phyloP scores from a whole-genome alignment of 2,113 vertebrate species.

The Synodontis membranacea region DNA sequence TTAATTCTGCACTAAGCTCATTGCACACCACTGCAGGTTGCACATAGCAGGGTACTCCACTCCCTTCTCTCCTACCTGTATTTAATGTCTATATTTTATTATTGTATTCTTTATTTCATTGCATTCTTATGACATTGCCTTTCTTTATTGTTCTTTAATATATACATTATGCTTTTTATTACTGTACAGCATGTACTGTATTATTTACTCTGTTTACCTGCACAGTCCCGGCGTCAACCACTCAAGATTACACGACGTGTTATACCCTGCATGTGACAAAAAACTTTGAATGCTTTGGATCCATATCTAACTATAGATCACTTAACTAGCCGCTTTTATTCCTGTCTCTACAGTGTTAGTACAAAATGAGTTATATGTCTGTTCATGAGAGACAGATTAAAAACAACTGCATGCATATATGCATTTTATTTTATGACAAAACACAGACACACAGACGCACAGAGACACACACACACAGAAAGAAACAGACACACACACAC shows the following conservation, averaged over 20 bases:
- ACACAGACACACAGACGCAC: too few species aligned
- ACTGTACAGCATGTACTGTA: too few species aligned
- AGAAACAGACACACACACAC: background rate
- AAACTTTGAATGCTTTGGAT: background rate
- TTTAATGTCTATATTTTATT: background rate
- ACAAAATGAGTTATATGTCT: background rate
- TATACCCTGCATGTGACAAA: background rate
- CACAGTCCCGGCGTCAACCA: background rate
- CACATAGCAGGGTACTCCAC: background rate
- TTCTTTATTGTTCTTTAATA: background rate
- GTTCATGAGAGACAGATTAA: background rate
- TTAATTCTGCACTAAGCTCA: background rate
- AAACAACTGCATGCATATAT: background rate
- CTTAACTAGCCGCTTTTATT: background rate
- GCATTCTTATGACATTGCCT: background rate
- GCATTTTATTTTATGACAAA: background rate
- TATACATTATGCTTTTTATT: background rate
- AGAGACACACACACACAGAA: background rate
- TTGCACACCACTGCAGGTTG: background rate
- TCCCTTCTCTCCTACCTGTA: background rate
- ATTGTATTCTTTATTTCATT: background rate
- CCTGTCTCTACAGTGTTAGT: too few species aligned
- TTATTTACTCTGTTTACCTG: background rate
- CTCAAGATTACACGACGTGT: background rate
- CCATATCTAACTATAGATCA: background rate